phyloP scores from a whole-genome alignment of 2,797 vertebrate species.

The Pseudochaenichthys georgianus region DNA sequence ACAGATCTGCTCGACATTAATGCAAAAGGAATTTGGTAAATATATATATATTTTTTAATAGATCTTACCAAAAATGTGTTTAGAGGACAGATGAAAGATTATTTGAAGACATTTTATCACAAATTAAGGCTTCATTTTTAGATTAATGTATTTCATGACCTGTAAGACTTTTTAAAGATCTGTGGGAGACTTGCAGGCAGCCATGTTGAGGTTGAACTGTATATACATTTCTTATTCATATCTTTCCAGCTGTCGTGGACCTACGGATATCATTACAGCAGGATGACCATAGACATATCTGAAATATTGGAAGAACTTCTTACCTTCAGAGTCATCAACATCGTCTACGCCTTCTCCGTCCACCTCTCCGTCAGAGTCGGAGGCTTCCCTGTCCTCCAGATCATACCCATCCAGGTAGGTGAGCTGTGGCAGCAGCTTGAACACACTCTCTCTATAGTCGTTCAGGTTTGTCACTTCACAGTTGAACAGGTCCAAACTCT shows the following conservation, averaged over 20 bases:
- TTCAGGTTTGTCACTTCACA: conserved; percentile 95
- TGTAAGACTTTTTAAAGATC: too few species aligned
- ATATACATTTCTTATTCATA: not conserved
- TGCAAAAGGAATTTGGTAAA: too few species aligned
- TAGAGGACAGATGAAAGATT: too few species aligned
- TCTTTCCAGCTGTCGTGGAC: not conserved
- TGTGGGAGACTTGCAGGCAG: not conserved
- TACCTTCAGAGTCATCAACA: conserved; percentile 88
- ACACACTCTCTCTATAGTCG: conserved; percentile 94
- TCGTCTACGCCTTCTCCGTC: conserved; percentile 89
- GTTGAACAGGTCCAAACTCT: conserved; percentile 95
- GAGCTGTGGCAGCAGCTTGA: conserved; percentile 92
- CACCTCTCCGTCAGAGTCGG: conserved; percentile 92
- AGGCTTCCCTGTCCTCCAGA: conserved; percentile 90
- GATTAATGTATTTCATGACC: too few species aligned
- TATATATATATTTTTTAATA: too few species aligned
- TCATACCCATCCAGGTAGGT: conserved; percentile 94
- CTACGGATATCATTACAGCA: not conserved
- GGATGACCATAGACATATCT: not conserved
- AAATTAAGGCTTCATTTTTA: too few species aligned
- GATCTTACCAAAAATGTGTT: too few species aligned
- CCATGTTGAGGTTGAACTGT: not conserved
- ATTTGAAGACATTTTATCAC: too few species aligned
- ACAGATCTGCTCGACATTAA: too few species aligned
- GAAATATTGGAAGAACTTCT: conserved; percentile 41